Evolutionary conservation across 2,888 invertebrate species (phyloP).

Genomic region (Nephrotoma flavescens): DNA sequence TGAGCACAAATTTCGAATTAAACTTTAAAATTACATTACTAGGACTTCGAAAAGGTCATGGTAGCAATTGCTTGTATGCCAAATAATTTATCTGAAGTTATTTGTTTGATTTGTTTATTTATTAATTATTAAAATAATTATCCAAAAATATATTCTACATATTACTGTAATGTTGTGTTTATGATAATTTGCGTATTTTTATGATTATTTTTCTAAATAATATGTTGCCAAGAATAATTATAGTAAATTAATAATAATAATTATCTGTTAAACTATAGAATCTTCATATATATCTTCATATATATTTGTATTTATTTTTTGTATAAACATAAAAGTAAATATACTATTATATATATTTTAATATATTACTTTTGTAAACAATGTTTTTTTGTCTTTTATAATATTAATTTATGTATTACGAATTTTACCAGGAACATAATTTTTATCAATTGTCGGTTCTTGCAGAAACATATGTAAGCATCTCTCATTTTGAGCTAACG

Average conservation of each 20-base stretch:
- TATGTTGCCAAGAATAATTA: background rate
- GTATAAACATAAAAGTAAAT: too few relatives aligned
- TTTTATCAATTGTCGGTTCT: conserved; percentile 94
- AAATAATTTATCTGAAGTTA: background rate
- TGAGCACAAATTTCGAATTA: background rate
- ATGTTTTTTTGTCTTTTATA: background rate
- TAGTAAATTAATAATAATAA: background rate
- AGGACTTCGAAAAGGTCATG: background rate
- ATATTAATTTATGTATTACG: conserved; percentile 66
- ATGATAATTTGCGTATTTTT: background rate
- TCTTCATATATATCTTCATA: background rate
- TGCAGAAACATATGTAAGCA: conserved; percentile 99
- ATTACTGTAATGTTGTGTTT: background rate
- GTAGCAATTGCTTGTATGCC: background rate
- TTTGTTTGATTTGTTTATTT: background rate
- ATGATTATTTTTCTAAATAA: background rate
- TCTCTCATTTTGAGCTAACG: conserved; percentile 94
- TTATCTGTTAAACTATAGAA: background rate
- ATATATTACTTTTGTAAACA: background rate
- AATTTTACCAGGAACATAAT: conserved; percentile 99
- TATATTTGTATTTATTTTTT: background rate
- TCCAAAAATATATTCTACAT: background rate
- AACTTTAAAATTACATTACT: background rate
- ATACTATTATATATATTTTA: too few relatives aligned
- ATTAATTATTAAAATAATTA: background rate